Evolutionary conservation across 1,140 invertebrate genomes (phyloP).

Genomic region (Drosophila saltans): DNA sequence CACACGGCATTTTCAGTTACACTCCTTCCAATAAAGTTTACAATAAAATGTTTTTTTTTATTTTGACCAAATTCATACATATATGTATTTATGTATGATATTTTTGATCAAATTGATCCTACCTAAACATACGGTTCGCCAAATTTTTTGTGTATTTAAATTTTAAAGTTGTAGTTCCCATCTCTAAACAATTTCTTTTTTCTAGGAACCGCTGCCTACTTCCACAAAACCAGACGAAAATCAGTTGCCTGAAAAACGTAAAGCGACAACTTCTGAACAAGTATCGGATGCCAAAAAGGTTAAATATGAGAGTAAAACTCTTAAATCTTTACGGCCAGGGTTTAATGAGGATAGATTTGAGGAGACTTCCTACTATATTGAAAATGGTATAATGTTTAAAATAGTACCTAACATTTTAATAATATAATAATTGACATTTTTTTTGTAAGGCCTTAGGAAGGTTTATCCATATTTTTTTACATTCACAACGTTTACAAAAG

Average conservation of each 20-base stretch:
- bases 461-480: slow-evolving; percentile 99
- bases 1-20: too few species aligned
- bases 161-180: too few species aligned
- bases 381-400: slow-evolving; percentile 90
- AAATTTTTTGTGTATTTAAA: too few species aligned
- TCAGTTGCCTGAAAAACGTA: slow-evolving; percentile 46
- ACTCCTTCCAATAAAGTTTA: too few species aligned
- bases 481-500: slow-evolving; percentile 98
- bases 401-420: background rate
- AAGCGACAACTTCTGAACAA: slow-evolving; percentile 17
- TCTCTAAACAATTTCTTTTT: background rate
- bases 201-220: slow-evolving; percentile 4
- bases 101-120: too few species aligned
- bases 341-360: slow-evolving; percentile 96
- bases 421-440: background rate
- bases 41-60: too few species aligned
- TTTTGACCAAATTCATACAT: too few species aligned
- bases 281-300: slow-evolving; percentile 85
- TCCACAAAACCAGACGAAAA: slow-evolving; percentile 15
- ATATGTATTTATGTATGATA: too few species aligned
- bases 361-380: slow-evolving; percentile 97
- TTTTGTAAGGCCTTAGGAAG: slow-evolving; percentile 93
- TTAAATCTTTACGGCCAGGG: slow-evolving; percentile 95
- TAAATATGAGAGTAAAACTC: slow-evolving; percentile 94
- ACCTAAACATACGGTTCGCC: too few species aligned